Base-by-base conservation (phyloP, 2,113 vertebrate genomes). In the Poecile atricapillus region DNA sequence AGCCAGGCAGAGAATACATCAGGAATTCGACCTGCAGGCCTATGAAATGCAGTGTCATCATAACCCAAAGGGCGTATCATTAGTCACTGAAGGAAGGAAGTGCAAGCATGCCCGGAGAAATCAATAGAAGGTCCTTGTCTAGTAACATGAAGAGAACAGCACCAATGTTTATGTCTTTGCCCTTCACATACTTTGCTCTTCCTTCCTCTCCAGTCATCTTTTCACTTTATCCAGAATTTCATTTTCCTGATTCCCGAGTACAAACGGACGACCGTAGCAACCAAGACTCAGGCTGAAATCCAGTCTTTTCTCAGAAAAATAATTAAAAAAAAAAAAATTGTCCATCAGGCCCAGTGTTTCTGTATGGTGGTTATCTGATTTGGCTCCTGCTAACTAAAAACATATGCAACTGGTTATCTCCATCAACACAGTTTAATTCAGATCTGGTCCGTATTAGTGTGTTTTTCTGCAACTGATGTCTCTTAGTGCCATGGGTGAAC, bases 101-200 rank as follows among this genome's bases (percentile, higher is more conserved):
- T 92, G 96, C 95, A 94, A 92, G 94, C 94, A 80, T 83, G 94
- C 97, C 94, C 28, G 7, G 92, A 95, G 94, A 97, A 98, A 98
- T 98, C 97, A 97, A 98, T 98, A 97, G 93, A 96, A 97, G 96
- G 96, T 97, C 96, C 95, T 96, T 97, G 94, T 96, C 96, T 97
- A 80, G 92, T 88, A 97, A 97, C 94, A 97, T 50, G 65, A 93
- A 92, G 91, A 96, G 93, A 97, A 94, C 95, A 96, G 95, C 77
- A 83, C 91, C 92, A 10, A 93, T 96, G 97, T 98, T 98, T 98
- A 98, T 98, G 97, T 94, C 96, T 98, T 98, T 98, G 97, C 97
- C 97, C 97, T 98, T 98, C 97, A 97, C 91, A 93, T 95, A 93
- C 95, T 97, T 97, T 96, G 89, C 92, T 97, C 92, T 96, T 91